Conservation (phyloP, 2,888 invertebrate species). For the Empis livida region DNA sequence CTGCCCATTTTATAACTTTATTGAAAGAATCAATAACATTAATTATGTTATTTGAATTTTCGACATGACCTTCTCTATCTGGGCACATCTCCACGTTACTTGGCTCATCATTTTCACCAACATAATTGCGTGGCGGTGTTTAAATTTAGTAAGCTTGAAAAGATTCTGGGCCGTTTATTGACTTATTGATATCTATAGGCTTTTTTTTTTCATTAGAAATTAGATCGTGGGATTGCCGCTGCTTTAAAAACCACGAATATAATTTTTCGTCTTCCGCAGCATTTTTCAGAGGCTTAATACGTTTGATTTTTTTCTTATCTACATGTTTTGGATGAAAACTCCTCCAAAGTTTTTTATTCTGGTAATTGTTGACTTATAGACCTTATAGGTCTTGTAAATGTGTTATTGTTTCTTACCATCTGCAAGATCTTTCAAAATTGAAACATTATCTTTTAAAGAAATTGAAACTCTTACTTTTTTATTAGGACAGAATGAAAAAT, state of each 20-base stretch:
- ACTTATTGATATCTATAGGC: neutral
- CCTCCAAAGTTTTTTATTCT: neutral
- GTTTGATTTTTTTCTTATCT: neutral
- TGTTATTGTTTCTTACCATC: neutral
- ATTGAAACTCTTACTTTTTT: neutral
- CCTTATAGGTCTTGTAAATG: neutral
- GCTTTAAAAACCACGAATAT: neutral
- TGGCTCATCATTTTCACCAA: too few relatives aligned
- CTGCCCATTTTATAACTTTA: too few relatives aligned
- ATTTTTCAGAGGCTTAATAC: neutral
- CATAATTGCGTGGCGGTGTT: neutral
- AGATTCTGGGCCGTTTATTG: neutral
- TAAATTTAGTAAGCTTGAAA: neutral
- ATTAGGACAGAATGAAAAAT: neutral
- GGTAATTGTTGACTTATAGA: slow-evolving; percentile 1
- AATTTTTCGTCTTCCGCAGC: neutral
- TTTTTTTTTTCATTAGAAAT: neutral
- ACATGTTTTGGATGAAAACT: neutral
- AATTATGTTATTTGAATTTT: too few relatives aligned
- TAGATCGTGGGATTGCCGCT: neutral
- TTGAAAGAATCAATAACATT: too few relatives aligned
- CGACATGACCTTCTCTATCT: too few relatives aligned
- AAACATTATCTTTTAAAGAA: too few relatives aligned
- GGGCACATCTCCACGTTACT: too few relatives aligned
- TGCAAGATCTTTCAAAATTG: neutral